phyloP scores from a whole-genome alignment of 1,140 invertebrate species.

The Drosophila repletoides region DNA sequence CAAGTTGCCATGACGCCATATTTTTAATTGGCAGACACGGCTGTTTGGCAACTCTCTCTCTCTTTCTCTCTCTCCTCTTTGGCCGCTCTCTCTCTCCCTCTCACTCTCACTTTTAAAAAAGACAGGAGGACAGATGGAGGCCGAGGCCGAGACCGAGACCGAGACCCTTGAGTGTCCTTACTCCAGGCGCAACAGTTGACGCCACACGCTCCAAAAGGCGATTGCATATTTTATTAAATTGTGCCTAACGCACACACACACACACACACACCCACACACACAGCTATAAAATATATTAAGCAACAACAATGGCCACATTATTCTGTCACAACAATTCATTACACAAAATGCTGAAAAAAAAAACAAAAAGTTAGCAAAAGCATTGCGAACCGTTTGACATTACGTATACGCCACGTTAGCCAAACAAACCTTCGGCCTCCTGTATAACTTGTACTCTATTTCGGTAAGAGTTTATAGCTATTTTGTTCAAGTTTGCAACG shows the following conservation, averaged over 20 bases:
- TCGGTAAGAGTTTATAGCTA: background rate
- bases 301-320: conserved; percentile 55
- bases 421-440: conserved; percentile 24
- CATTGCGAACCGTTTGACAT: conserved; percentile 61
- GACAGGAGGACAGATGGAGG: too few relatives aligned
- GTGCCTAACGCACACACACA: too few relatives aligned
- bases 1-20: conserved; percentile 75
- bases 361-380: conserved; percentile 62
- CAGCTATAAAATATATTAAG: conserved; percentile 24
- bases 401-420: conserved; percentile 62
- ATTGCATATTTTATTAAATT: conserved; percentile 81
- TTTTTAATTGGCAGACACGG: conserved; percentile 67
- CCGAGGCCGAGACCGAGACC: too few relatives aligned
- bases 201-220: conserved; percentile 41
- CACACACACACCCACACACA: too few relatives aligned
- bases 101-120: too few relatives aligned
- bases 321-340: conserved; percentile 77
- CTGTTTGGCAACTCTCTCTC: conserved; percentile 28
- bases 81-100: too few relatives aligned
- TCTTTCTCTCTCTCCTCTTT: conserved; percentile 25
- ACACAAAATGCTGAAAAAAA: conserved; percentile 66
- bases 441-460: background rate
- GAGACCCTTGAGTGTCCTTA: conserved; percentile 11
- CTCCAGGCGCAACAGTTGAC: conserved; percentile 43
- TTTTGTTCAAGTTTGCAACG: background rate